phyloP scores from a whole-genome alignment of 2,888 invertebrate genomes.

The Nomada ruficornis region DNA sequence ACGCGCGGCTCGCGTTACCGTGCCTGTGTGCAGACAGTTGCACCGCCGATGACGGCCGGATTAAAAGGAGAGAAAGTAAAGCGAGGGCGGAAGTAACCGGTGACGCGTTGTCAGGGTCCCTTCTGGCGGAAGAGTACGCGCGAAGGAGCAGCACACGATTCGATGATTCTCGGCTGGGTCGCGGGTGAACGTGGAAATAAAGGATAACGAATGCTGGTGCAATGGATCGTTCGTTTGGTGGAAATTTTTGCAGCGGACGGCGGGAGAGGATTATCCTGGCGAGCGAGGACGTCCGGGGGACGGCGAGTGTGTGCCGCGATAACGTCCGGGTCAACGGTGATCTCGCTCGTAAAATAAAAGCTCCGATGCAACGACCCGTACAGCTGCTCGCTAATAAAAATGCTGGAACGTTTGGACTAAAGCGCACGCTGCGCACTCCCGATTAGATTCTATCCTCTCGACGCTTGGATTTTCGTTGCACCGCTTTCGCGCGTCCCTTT shows the following conservation, averaged over 20 bases:
- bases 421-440: not conserved
- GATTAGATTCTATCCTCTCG: constrained; percentile 4
- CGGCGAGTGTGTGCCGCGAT: constrained; percentile 41
- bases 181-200: not conserved
- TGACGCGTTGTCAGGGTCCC: not conserved
- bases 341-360: constrained; percentile 46
- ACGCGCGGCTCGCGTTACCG: constrained; percentile 66
- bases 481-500: not conserved
- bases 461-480: too few species aligned
- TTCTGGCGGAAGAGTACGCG: not conserved
- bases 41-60: constrained; percentile 8
- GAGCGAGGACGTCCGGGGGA: constrained; percentile 10
- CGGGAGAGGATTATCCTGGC: constrained; percentile 32
- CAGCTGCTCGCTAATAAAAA: constrained; percentile 15
- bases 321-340: constrained; percentile 41
- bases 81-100: not conserved
- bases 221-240: constrained; percentile 18
- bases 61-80: not conserved
- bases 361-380: constrained; percentile 47
- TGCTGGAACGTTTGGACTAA: constrained; percentile 3
- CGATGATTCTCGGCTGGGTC: not conserved
- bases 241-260: constrained; percentile 25
- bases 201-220: constrained; percentile 22
- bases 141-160: not conserved
- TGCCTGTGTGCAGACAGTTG: constrained; percentile 42